Evolutionary conservation across 2,113 vertebrate species (phyloP), one percentile per base, ranked within the genome.

Genomic region (Oophaga pumilio): DNA sequence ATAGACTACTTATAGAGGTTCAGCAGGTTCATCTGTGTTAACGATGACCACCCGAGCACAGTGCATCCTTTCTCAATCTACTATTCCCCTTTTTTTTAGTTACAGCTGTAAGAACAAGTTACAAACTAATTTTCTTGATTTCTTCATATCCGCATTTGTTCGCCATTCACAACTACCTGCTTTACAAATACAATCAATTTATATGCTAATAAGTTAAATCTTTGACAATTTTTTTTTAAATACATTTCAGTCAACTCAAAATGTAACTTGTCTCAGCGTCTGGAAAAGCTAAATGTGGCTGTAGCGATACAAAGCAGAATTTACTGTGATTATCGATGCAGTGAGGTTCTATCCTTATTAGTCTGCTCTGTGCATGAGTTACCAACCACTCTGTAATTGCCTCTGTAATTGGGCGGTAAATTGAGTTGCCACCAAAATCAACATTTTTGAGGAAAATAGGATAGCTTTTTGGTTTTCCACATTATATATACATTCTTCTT

Each of bases 181-280:
- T 77, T 78, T 78, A 86, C 85, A 79, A 86, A 86, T 86, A 77
- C 79, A 86, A 86, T 86, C 76, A 86, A 79, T 86, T 86, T 86
- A 86, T 86, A 86, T 86, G 85, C 60, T 86, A 86, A 86, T 86
- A 33, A 86, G 62, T 49, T 79, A 10, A 86, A 68, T 64, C 73
- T 86, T 66, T 76, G 22, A 22, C 73, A 33, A 53, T 86, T 52
- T 68, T 60, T 53, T 56, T 11, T 9, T 56, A 56, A 56, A 33
- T 49, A 62, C 68, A 53, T 79, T 53, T 79, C 26, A 22, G n/a
- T 79, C 60, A 9, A n/a, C 18, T 9, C 74, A 68, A 18, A 79
- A 86, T 49, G 76, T 43, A 53, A 60, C 85, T 68, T 60, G 26
- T 68, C 76, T 69, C 56, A 12, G 17, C 68, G 50, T 20, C 28